Percentiles rank a stretch among this genome's conserved stretches.
Evolutionary conservation across 1,140 invertebrate genomes (phyloP).

Genomic region (Heterodera schachtii): DNA sequence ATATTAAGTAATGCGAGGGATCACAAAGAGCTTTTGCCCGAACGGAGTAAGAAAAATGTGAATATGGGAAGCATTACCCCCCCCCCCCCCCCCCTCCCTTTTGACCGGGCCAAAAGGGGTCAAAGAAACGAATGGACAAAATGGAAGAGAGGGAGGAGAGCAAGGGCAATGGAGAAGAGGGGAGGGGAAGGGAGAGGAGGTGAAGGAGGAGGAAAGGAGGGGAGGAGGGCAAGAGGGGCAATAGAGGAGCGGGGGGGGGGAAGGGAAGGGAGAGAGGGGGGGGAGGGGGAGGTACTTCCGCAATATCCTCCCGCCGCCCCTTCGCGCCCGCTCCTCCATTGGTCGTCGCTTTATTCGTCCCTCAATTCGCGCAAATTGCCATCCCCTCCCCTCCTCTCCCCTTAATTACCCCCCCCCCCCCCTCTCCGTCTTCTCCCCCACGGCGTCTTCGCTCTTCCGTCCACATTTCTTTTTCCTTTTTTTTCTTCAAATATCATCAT

Average conservation of each 20-base stretch:
- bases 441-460: background rate
- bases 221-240: background rate
- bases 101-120: background rate
- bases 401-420: too few species aligned
- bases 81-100: background rate
- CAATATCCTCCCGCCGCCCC: too few species aligned
- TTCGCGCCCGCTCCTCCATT: too few species aligned
- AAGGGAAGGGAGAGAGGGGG: background rate
- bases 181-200: too few species aligned
- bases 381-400: background rate
- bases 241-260: too few species aligned
- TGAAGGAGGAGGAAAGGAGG: background rate
- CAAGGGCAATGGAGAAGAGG: too few species aligned
- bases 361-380: background rate
- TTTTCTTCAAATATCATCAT: background rate
- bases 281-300: too few species aligned
- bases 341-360: background rate
- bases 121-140: background rate
- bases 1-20: background rate
- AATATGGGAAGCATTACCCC: too few species aligned
- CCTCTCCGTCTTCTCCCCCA: too few species aligned
- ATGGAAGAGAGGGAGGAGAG: too few species aligned
- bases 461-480: background rate
- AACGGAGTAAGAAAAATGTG: too few species aligned
- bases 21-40: too few species aligned